Conservation (phyloP, 2,888 invertebrate genomes). For the Stegophylla sp. region DNA sequence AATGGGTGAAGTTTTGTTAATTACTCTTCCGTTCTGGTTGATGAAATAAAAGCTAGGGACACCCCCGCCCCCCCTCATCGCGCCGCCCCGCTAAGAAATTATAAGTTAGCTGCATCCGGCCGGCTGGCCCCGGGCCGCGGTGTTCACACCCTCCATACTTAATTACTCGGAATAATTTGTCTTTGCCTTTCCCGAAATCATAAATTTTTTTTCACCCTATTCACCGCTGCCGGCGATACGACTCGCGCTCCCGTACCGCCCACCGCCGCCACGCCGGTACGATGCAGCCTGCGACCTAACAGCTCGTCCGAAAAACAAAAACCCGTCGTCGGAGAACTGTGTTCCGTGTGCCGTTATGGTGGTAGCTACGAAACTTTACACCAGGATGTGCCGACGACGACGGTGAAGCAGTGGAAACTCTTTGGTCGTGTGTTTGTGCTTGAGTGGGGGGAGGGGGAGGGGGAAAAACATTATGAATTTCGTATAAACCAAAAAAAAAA, state of each 20-base stretch:
- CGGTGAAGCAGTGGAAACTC: background rate
- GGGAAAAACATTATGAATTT: no score
- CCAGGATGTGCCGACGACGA: background rate
- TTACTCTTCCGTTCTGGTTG: slow-evolving; percentile 57
- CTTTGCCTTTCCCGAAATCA: slow-evolving; percentile 60
- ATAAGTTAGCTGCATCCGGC: slow-evolving; percentile 58
- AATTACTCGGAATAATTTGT: slow-evolving; percentile 61
- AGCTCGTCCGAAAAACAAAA: background rate
- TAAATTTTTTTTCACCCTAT: slow-evolving; percentile 58
- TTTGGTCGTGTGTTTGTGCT: no score
- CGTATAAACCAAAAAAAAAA: no score
- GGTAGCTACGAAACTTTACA: background rate
- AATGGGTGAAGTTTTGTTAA: slow-evolving; percentile 59
- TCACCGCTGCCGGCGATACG: background rate
- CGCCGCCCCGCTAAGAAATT: slow-evolving; percentile 47
- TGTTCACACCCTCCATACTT: slow-evolving; percentile 60
- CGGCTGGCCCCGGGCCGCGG: slow-evolving; percentile 30
- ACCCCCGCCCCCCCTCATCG: background rate
- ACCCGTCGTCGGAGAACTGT: background rate
- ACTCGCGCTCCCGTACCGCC: background rate
- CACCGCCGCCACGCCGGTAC: background rate
- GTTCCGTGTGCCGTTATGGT: background rate
- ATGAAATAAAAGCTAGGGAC: slow-evolving; percentile 57
- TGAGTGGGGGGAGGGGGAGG: no score
- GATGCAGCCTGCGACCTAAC: background rate